Evolutionary conservation across 2,797 vertebrate species (phyloP), one percentile per base, ranked within the genome.

Genomic region (Pagetopsis macropterus): DNA sequence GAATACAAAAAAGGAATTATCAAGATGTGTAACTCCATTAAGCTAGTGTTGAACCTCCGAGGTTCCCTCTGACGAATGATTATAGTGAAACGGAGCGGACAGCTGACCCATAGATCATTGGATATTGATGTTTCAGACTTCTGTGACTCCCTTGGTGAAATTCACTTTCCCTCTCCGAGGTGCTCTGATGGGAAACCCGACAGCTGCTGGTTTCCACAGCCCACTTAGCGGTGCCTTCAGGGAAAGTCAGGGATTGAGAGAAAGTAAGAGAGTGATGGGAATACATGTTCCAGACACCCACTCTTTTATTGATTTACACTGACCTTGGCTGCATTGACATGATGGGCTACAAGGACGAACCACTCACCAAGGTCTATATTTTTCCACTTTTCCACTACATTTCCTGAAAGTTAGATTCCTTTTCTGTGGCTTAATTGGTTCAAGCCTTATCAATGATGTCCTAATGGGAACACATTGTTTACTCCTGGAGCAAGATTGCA

Each of bases 171-270:
- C 81, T 84, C 69, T 74, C 65, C 48, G 61, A 70, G 63, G 70
- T 55, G 50, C 65, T 68, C 63, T 84, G 87, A 91, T 91, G 85
- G 79, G 91, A 93, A 91, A 85, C 72, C 72, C 65, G 76, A 88
- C 92, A 93, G 90, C 90, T 91, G 92, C 89, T 84, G 51, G 59
- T 88, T 88, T 89, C 76, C 77, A 88, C 65, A 79, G 63, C 51
- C 52, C 61, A 78, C 86, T 86, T 82, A 80, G 46, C 33, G 67
- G 19, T 54, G 59, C 71, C 74, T 71, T 68, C 4, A 58, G 83
- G 82, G 82, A 75, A 80, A 84, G 72, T 55, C 49, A 19, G 71
- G 58, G 77, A 70, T 55, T 67, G 72, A 57, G 56, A 68, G 49
- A 40, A 41, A 64, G 72, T 46, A 59, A 37, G 64, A 66, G 48